Base-by-base conservation (phyloP, 2,888 invertebrate genomes). In the Acronicta aceris region DNA sequence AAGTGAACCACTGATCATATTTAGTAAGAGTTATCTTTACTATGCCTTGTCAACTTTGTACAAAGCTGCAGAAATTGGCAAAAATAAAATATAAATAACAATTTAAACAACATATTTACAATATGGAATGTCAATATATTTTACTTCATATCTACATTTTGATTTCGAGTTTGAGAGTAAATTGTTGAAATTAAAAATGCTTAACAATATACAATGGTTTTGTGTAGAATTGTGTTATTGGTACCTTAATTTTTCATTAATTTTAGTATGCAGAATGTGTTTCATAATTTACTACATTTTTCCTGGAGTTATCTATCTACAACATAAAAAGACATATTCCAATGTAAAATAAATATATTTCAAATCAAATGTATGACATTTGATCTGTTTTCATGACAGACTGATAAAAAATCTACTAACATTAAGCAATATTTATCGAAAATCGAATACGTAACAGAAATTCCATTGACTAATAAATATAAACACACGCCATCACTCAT, bases 41-140 rank as follows among this genome's bases (percentile, higher is more conserved):
- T 51, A 48, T 47, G 45, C 30, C 41, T 51, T 45, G 30, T 59
- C 36, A 57, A 55, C 62, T 70, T 58, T 64, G 38, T 17, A 42
- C 25, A 52, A 60, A 58, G 52, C 50, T 54, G 59, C 53, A 61
- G 49, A 59, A 68, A 63, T 65, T 68, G 68, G 71, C 71, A 58
- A 74, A 79, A 77, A 80, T 67, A 76, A 76, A 77, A 76, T 66
- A 80, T 74, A 78, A 83, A 76, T 73, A 82, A 83, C 81, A 91
- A 90, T 91, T 90, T 90, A 93, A 93, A 93, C 93, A 93, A 93
- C 92, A 91, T 73, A 87, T 81, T 48, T 92, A 89, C 89, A 90
- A 88, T 94, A 90, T 94, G 94, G 94, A 94, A 94, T 94, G 94
- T 94, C 92, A 93, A 92, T 94, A 94, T 94, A 94, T 94, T 94